phyloP scores from a whole-genome alignment of 2,888 invertebrate species.

The Alsophila aescularia region DNA sequence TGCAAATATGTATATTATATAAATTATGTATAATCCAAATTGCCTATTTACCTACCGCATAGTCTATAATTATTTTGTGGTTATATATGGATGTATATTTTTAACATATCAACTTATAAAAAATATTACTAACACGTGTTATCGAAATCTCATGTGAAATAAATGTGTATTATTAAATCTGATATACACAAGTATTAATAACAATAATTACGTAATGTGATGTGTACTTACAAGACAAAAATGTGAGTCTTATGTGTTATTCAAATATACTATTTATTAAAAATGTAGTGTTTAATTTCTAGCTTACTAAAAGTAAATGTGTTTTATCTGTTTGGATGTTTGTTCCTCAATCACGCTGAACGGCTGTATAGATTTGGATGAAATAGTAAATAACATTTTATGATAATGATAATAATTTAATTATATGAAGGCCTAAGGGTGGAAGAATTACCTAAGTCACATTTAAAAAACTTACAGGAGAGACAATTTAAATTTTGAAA shows the following conservation, averaged over 20 bases:
- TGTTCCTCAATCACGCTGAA: too few relatives aligned
- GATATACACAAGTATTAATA: slow-evolving; percentile 8
- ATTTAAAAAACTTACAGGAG: too few relatives aligned
- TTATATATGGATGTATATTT: not conserved
- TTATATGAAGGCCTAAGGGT: too few relatives aligned
- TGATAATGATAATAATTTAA: too few relatives aligned
- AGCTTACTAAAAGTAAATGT: too few relatives aligned
- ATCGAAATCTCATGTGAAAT: slow-evolving; percentile 9
- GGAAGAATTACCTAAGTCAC: too few relatives aligned
- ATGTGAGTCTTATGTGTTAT: slow-evolving; percentile 8
- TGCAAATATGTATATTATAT: not conserved
- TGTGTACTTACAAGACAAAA: slow-evolving; percentile 21
- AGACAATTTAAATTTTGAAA: too few relatives aligned
- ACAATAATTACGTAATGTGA: not conserved
- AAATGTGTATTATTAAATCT: not conserved
- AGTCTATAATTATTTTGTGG: not conserved
- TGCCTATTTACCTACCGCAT: too few relatives aligned
- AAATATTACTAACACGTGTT: not conserved
- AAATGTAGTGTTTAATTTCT: too few relatives aligned
- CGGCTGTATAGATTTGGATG: too few relatives aligned
- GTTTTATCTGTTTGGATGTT: not conserved
- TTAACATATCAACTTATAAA: not conserved
- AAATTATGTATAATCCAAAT: too few relatives aligned
- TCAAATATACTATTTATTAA: slow-evolving; percentile 29
- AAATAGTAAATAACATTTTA: too few relatives aligned